Conservation (phyloP, 2,888 invertebrate species). For the Aproaerema taeniolella region DNA sequence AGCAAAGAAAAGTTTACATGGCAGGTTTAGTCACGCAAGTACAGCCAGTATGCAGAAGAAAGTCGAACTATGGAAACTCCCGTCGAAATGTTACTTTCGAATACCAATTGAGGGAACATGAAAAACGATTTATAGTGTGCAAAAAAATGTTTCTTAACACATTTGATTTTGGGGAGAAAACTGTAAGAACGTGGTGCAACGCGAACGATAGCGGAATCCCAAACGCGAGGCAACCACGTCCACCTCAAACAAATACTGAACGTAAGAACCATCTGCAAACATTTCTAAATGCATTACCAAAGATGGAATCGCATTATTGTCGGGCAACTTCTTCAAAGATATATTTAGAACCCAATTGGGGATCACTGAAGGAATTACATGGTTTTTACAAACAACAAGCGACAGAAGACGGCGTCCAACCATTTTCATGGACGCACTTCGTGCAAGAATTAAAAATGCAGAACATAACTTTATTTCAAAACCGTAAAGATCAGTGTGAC, state of each 20-base stretch:
- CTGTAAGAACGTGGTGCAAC: constrained; percentile 2
- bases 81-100: not conserved
- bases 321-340: constrained; percentile 9
- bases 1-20: constrained; percentile 9
- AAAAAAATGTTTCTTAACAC: constrained; percentile 10
- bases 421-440: constrained; percentile 10
- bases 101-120: not conserved
- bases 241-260: not conserved
- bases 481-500: constrained; percentile 9
- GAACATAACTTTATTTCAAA: constrained; percentile 12
- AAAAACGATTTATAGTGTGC: not conserved
- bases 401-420: constrained; percentile 6
- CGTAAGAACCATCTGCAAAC: not conserved
- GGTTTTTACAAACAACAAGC: constrained; percentile 8
- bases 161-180: constrained; percentile 9
- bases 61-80: not conserved
- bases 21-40: constrained; percentile 2
- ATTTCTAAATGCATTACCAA: constrained; percentile 7
- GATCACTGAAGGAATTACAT: constrained; percentile 6
- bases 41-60: not conserved
- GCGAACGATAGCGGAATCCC: not conserved
- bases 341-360: constrained; percentile 9
- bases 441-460: constrained; percentile 8
- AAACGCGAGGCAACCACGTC: not conserved
- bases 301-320: constrained; percentile 9